Evolutionary conservation across 2,888 invertebrate genomes (phyloP).

Genomic region (Odiellus spinosus): DNA sequence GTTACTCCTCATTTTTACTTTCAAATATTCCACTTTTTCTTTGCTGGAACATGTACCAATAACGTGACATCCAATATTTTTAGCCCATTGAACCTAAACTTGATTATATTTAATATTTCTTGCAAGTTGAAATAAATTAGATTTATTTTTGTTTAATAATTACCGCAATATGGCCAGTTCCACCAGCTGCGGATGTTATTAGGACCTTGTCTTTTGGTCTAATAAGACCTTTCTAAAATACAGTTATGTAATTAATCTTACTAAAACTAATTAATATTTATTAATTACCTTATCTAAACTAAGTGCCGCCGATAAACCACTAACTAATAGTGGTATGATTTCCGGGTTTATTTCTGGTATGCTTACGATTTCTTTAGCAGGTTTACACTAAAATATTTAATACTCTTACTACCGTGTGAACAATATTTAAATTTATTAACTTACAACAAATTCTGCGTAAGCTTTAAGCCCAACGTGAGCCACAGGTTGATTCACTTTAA

Average conservation of each 20-base stretch:
- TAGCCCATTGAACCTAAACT: conserved; percentile 18
- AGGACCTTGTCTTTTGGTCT: conserved; percentile 15
- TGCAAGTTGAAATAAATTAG: too few species aligned
- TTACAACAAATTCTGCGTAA: conserved; percentile 27
- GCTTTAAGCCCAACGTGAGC: conserved; percentile 25
- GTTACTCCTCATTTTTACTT: conserved; percentile 11
- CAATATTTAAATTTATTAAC: neutral
- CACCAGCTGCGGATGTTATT: conserved; percentile 18
- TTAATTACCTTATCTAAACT: conserved; percentile 26
- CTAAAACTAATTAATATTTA: neutral
- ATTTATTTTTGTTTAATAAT: neutral
- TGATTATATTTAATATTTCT: too few species aligned
- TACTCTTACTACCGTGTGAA: too few species aligned
- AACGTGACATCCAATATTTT: conserved; percentile 16
- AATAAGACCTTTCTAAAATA: conserved; percentile 1
- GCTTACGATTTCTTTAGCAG: conserved; percentile 11
- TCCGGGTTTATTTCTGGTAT: conserved; percentile 20
- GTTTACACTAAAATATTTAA: conserved; percentile 7
- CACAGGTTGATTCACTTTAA: conserved; percentile 25
- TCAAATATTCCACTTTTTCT: conserved; percentile 13
- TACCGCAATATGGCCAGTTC: conserved; percentile 16
- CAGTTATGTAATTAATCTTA: conserved; percentile 1
- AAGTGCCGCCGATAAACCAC: conserved; percentile 28
- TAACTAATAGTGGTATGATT: conserved; percentile 25
- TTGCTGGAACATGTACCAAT: conserved; percentile 16